A percentile compares a stretch with the other conserved stretches of the same genome.
These are phyloP conservation scores for Anguilla obscura DNA, from an alignment of 2,797 vertebrate genomes.

Conservation along the genomic window DNA sequence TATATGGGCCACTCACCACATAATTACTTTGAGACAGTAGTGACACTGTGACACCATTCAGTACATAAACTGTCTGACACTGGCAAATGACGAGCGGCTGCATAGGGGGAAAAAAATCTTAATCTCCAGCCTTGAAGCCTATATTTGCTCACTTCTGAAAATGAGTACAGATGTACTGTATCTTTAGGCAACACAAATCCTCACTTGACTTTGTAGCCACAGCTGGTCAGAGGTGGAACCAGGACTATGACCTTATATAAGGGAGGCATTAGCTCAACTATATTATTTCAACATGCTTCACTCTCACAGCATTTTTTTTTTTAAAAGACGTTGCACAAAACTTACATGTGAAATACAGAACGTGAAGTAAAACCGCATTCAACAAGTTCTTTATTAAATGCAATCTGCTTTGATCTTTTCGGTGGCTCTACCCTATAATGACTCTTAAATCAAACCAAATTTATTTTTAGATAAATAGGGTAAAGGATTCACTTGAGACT, in stretches of 20 bases:
- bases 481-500: conserved; percentile 15
- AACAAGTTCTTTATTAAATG: neutral
- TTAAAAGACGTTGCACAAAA: neutral
- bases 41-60: neutral
- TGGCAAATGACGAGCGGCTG: neutral
- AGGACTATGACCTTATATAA: neutral
- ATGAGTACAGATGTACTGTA: neutral
- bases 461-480: neutral
- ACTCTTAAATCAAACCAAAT: neutral
- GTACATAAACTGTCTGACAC: neutral
- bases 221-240: neutral
- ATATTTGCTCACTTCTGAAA: neutral
- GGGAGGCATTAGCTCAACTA: neutral
- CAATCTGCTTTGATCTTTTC: neutral
- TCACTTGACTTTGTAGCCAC: neutral
- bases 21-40: neutral
- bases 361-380: neutral
- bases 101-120: neutral
- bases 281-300: neutral
- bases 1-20: neutral
- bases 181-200: neutral
- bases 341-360: neutral
- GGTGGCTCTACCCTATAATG: conserved; percentile 16
- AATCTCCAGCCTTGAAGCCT: neutral
- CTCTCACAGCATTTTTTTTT: neutral